These are phyloP conservation scores for Labia minor DNA, from an alignment of 2,888 invertebrate genomes.

Conservation along the genomic window DNA sequence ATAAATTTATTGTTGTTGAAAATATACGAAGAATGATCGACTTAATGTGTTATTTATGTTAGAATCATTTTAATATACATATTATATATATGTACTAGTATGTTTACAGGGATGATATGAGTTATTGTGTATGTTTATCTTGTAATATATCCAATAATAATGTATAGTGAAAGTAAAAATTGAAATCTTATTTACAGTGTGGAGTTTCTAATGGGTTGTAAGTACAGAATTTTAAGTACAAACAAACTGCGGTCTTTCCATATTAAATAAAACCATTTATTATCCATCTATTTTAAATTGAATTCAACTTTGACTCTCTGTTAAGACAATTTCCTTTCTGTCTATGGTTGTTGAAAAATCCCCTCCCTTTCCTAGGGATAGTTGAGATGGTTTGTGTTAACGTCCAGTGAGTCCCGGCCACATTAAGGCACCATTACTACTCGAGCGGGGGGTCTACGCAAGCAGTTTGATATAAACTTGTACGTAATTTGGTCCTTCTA, in stretches of 20 bases:
- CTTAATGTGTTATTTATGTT: too few species aligned
- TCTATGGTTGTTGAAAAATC: not conserved
- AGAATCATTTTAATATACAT: too few species aligned
- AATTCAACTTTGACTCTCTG: slow-evolving; percentile 7
- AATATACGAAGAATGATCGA: too few species aligned
- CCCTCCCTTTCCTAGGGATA: not conserved
- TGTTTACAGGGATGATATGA: too few species aligned
- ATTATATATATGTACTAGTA: too few species aligned
- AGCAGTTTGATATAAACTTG: slow-evolving; percentile 13
- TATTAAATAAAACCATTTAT: slow-evolving; percentile 2
- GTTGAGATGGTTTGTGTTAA: slow-evolving; percentile 8
- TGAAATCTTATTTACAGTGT: too few species aligned
- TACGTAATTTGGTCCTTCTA: slow-evolving; percentile 13
- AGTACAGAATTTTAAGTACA: not conserved
- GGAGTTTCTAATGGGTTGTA: too few species aligned
- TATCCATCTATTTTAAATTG: not conserved
- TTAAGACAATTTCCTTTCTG: slow-evolving; percentile 13
- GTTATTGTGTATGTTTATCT: too few species aligned
- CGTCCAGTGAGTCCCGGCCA: slow-evolving; percentile 13
- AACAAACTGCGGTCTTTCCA: not conserved
- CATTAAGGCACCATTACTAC: slow-evolving; percentile 7
- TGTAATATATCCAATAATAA: too few species aligned
- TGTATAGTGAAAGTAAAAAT: too few species aligned
- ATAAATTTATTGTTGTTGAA: too few species aligned
- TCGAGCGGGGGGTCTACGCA: not conserved